These are phyloP conservation scores for Numenius phaeopus DNA, from an alignment of 2,797 vertebrate genomes.

Conservation along the genomic window DNA sequence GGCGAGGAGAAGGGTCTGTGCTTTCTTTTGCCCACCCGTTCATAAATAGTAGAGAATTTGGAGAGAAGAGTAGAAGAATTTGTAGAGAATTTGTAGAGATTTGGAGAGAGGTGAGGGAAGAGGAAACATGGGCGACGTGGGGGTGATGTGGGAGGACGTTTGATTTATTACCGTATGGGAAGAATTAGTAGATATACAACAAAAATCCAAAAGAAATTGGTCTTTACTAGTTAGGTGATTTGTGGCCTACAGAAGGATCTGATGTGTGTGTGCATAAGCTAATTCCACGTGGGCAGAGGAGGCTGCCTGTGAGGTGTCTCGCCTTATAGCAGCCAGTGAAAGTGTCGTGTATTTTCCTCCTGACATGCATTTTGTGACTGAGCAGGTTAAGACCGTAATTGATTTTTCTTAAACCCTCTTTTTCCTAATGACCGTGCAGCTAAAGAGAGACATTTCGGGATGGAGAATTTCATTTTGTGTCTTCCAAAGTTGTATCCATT, in stretches of 20 bases:
- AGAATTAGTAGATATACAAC: not conserved
- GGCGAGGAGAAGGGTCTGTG: not conserved
- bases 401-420: conserved; percentile 53
- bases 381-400: conserved; percentile 44
- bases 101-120: not conserved
- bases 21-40: not conserved
- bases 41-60: not conserved
- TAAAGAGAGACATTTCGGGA: not conserved
- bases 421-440: not conserved
- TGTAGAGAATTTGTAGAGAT: too few species aligned
- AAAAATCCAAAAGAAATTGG: not conserved
- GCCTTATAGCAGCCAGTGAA: not conserved
- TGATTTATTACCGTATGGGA: not conserved
- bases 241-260: not conserved
- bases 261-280: not conserved
- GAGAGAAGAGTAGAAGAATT: not conserved
- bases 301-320: not conserved
- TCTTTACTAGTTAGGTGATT: not conserved
- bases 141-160: not conserved
- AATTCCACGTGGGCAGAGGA: not conserved
- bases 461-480: conserved; percentile 18
- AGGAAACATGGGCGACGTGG: not conserved
- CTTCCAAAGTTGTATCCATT: conserved; percentile 29
- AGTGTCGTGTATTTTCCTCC: conserved; percentile 3
- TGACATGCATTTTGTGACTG: not conserved